Evolutionary conservation across 2,888 invertebrate species (phyloP).

Genomic region (Acanthosepion esculentum): DNA sequence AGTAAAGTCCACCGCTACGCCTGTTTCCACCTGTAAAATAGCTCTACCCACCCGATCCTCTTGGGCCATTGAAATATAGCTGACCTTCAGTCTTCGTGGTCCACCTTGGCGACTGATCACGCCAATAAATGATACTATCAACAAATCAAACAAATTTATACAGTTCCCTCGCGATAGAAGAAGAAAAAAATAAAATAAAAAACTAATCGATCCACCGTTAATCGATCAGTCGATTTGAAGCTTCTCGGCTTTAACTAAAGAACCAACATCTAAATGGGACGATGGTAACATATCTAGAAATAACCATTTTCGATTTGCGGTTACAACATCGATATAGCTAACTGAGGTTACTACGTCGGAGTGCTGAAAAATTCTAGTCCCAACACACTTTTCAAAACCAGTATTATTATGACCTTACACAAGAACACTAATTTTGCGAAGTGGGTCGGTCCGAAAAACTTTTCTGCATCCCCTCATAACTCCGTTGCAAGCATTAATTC

Average conservation of each 20-base stretch:
- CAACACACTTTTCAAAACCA: too few relatives aligned
- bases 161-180: background rate
- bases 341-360: too few relatives aligned
- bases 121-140: background rate
- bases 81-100: background rate
- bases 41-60: background rate
- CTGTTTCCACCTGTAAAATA: too few relatives aligned
- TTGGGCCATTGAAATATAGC: background rate
- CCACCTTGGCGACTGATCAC: background rate
- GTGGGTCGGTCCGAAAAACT: too few relatives aligned
- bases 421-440: too few relatives aligned
- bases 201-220: background rate
- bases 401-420: too few relatives aligned
- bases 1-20: background rate
- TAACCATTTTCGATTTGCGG: too few relatives aligned
- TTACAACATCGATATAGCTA: too few relatives aligned
- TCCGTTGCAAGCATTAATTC: too few relatives aligned
- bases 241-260: background rate
- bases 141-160: background rate
- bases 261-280: background rate
- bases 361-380: too few relatives aligned
- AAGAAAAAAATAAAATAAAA: background rate
- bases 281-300: too few relatives aligned
- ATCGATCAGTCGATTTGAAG: background rate
- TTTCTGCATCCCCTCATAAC: too few relatives aligned